Evolutionary conservation across 2,113 vertebrate species (phyloP).

Genomic region (Siniperca knerii): DNA sequence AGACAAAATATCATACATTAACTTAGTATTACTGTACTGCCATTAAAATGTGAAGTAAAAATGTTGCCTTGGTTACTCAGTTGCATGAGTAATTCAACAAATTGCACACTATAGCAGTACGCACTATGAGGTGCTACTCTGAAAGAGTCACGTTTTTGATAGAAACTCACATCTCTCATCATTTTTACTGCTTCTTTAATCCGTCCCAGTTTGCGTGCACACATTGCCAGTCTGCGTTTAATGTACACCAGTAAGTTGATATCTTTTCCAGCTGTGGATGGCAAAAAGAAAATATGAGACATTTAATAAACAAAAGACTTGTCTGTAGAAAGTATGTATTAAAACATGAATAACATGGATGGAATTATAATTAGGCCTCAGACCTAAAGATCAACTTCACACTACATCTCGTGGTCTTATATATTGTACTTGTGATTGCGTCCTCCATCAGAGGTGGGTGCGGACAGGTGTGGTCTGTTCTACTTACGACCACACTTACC

Average conservation of each 20-base stretch:
- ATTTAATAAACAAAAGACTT: neutral
- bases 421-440: neutral
- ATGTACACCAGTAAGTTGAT: slow-evolving; percentile 97
- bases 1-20: slow-evolving; percentile 25
- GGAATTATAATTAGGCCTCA: neutral
- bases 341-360: neutral
- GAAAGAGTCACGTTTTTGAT: neutral
- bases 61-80: no score
- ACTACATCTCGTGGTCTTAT: neutral
- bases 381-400: neutral
- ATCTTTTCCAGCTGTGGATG: slow-evolving; percentile 91
- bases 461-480: neutral
- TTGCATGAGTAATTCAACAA: neutral
- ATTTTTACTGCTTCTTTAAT: slow-evolving; percentile 98
- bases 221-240: slow-evolving; percentile 98
- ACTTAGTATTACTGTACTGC: neutral
- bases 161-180: slow-evolving; percentile 97
- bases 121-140: neutral
- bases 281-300: slow-evolving; percentile 19
- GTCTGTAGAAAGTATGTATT: neutral
- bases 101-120: neutral
- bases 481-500: neutral
- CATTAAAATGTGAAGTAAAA: neutral
- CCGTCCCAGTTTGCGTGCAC: slow-evolving; percentile 95
- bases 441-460: neutral